phyloP scores from a whole-genome alignment of 2,888 invertebrate species.

The Elgonia sp. region DNA sequence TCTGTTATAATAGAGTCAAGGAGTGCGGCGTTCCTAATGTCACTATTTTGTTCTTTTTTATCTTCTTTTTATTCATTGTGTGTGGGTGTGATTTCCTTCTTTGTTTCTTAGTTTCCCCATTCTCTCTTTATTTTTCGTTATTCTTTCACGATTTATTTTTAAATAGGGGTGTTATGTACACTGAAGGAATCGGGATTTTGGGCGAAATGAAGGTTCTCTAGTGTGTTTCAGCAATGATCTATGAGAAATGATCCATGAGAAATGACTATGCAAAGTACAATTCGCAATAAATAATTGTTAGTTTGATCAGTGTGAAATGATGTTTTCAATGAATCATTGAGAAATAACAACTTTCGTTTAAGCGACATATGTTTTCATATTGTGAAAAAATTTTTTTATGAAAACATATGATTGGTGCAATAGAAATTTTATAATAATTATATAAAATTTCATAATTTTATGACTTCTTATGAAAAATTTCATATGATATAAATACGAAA shows the following conservation, averaged over 20 bases:
- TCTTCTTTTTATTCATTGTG: neutral
- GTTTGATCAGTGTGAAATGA: neutral
- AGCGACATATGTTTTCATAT: too few relatives aligned
- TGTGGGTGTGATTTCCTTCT: constrained; percentile 5
- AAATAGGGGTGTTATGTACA: constrained; percentile 21
- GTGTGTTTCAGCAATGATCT: neutral
- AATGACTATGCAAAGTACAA: constrained; percentile 3
- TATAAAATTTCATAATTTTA: too few relatives aligned
- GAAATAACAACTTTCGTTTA: too few relatives aligned
- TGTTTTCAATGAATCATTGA: too few relatives aligned
- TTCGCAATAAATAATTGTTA: neutral
- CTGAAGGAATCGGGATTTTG: neutral
- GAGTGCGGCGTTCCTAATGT: constrained; percentile 81
- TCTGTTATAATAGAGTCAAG: constrained; percentile 82
- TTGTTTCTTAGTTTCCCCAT: neutral
- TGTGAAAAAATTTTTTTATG: too few relatives aligned
- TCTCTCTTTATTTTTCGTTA: neutral
- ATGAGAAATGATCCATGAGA: neutral
- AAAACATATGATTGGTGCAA: too few relatives aligned
- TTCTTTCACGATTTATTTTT: neutral
- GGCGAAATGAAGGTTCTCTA: neutral
- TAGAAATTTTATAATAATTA: too few relatives aligned
- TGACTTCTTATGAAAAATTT: too few relatives aligned
- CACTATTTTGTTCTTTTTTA: constrained; percentile 63
- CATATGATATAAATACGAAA: too few relatives aligned